Conservation (phyloP, 2,888 invertebrate genomes). For the Hoplodrina blanda region DNA sequence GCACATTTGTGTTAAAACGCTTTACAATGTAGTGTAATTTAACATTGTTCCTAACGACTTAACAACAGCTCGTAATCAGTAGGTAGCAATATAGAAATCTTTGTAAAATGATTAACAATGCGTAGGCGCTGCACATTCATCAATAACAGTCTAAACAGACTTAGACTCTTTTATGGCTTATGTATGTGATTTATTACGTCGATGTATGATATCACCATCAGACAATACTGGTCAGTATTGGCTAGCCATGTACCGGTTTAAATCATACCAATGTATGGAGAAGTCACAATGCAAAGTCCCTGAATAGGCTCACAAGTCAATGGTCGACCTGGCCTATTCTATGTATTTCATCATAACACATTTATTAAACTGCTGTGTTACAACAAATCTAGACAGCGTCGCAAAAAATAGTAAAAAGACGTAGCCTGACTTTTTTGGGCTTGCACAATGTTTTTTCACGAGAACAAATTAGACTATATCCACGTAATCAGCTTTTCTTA, state of each 20-base stretch:
- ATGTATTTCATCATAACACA: neutral
- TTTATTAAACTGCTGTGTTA: neutral
- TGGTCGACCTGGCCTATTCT: constrained; percentile 14
- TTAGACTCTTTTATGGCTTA: constrained; percentile 19
- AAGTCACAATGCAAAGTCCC: constrained; percentile 31
- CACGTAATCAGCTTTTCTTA: neutral
- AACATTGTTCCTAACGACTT: constrained; percentile 8
- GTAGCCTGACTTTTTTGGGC: neutral
- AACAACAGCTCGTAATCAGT: neutral
- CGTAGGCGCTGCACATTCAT: constrained; percentile 14
- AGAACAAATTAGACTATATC: neutral
- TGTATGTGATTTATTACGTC: constrained; percentile 20
- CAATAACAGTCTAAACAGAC: constrained; percentile 38
- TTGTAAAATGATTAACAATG: constrained; percentile 22
- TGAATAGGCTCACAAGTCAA: constrained; percentile 45
- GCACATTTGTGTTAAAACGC: neutral
- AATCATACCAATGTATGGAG: constrained; percentile 45
- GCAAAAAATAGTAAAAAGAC: neutral
- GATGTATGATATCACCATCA: constrained; percentile 52
- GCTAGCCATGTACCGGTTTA: constrained; percentile 41
- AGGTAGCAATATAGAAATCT: constrained; percentile 18
- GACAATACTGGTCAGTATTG: constrained; percentile 38
- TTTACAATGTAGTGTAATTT: neutral
- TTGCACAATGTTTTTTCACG: neutral
- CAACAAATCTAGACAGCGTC: no score